phyloP scores from a whole-genome alignment of 2,113 vertebrate species.

The Axis porcinus region DNA sequence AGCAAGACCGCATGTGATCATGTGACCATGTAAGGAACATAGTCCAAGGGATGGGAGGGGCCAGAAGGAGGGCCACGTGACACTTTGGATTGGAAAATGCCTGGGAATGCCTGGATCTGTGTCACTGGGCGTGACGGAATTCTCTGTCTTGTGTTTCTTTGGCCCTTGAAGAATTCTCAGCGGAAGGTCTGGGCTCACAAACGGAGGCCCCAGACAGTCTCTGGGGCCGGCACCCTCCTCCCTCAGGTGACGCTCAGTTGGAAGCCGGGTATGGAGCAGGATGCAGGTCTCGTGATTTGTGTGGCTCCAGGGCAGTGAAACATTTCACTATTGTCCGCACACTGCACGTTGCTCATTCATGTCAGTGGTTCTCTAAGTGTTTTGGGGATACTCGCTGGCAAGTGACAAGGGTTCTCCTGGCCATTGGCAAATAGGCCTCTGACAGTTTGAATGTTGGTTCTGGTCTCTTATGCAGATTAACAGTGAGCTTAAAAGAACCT shows the following conservation, averaged over 20 bases:
- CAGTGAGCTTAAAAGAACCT: background rate
- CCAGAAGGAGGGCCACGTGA: background rate
- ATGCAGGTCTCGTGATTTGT: background rate
- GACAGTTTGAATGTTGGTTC: background rate
- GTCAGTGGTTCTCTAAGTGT: background rate
- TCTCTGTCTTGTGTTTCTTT: background rate
- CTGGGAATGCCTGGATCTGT: background rate
- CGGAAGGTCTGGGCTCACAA: background rate
- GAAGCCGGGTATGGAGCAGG: background rate
- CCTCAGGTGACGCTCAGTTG: fast-evolving
- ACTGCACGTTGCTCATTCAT: background rate
- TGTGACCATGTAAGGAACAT: background rate
- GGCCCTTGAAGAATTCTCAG: background rate
- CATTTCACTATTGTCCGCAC: fast-evolving
- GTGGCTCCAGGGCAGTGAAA: background rate
- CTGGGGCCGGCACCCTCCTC: fast-evolving
- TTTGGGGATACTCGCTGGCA: background rate
- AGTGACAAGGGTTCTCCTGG: background rate
- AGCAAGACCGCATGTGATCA: background rate
- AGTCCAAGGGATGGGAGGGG: background rate
- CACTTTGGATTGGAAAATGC: background rate
- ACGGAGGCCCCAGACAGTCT: no score
- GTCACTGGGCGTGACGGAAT: background rate
- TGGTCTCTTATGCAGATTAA: background rate
- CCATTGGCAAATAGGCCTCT: background rate